These are phyloP conservation scores for Euwallacea similis DNA, from an alignment of 1,140 invertebrate genomes.

Conservation along the genomic window DNA sequence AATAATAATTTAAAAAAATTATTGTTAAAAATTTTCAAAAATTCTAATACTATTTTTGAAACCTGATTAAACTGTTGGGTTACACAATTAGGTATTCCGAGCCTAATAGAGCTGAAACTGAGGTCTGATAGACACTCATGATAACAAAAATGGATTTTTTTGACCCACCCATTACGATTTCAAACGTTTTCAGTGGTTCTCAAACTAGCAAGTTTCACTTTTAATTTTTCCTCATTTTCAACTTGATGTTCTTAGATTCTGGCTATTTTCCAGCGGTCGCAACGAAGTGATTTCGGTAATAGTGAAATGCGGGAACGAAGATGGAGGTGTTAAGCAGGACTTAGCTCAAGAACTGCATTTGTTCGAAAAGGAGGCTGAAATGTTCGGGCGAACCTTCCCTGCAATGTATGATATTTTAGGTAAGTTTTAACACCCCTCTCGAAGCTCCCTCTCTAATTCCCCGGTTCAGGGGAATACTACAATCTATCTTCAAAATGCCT, in stretches of 20 bases:
- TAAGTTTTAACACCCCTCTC: conserved; percentile 8
- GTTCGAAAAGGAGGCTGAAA: conserved; percentile 48
- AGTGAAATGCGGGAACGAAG: conserved; percentile 46
- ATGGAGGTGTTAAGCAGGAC: conserved; percentile 43
- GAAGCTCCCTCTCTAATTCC: no score
- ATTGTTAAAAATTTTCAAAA: no score
- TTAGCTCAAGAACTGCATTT: conserved; percentile 44
- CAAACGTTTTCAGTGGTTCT: no score
- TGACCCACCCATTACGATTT: no score
- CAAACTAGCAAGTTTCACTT: no score
- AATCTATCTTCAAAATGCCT: conserved; percentile 46
- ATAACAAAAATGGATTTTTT: no score
- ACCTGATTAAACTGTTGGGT: no score
- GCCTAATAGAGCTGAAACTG: no score
- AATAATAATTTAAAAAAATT: no score
- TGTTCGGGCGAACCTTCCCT: conserved; percentile 46
- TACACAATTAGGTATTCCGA: no score
- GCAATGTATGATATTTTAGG: conserved; percentile 44
- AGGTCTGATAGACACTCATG: no score
- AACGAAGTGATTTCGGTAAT: conserved; percentile 42
- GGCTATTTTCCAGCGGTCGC: conserved; percentile 36
- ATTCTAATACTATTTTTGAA: no score
- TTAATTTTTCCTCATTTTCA: background rate
- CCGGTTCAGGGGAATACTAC: conserved; percentile 38
- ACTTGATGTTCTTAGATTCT: conserved; percentile 18